These are phyloP conservation scores for Metallyticus violacea DNA, from an alignment of 2,888 invertebrate genomes.

Conservation along the genomic window DNA sequence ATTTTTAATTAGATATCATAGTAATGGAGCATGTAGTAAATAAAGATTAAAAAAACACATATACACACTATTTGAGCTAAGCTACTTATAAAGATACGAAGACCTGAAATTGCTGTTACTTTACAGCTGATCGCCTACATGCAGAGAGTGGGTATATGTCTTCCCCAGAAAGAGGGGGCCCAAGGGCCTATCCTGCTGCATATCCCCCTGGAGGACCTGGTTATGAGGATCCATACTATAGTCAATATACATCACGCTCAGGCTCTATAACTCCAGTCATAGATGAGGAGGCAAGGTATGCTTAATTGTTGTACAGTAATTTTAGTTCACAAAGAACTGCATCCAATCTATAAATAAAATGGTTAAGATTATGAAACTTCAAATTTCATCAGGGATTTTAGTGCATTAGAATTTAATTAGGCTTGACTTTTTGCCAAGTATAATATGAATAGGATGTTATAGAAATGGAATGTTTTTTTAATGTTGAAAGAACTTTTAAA, in stretches of 20 bases:
- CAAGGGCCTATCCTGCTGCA: conserved; percentile 38
- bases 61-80: background rate
- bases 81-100: background rate
- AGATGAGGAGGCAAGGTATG: conserved; percentile 82
- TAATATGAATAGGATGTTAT: too few species aligned
- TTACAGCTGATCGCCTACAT: conserved; percentile 46
- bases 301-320: background rate
- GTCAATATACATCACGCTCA: conserved; percentile 67
- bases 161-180: conserved; percentile 75
- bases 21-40: too few species aligned
- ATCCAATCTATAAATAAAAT: too few species aligned
- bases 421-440: too few species aligned
- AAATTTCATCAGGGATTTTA: too few species aligned
- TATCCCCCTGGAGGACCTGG: conserved; percentile 41
- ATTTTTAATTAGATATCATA: too few species aligned
- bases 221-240: conserved; percentile 86
- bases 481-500: too few species aligned
- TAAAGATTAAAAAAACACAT: background rate
- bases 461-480: too few species aligned
- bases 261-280: conserved; percentile 82
- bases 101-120: background rate
- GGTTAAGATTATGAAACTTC: too few species aligned
- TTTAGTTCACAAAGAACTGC: too few species aligned
- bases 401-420: too few species aligned
- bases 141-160: conserved; percentile 77